A percentile compares a stretch with the other conserved stretches of the same genome.
phyloP scores from a whole-genome alignment of 2,113 vertebrate species.

The Oxygymnocypris stewartii region DNA sequence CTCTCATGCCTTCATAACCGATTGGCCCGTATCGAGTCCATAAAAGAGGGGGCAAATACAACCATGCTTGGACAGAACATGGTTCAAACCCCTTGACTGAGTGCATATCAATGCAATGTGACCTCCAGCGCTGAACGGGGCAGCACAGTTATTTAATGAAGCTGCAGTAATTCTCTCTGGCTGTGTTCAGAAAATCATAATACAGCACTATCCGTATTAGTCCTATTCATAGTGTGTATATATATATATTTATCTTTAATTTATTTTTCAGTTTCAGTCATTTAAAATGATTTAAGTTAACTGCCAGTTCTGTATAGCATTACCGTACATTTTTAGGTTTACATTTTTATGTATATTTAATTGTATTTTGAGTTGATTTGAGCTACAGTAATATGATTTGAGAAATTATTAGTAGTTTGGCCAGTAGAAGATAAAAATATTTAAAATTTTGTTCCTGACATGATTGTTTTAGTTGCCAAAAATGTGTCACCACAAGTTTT shows the following conservation, averaged over 20 bases:
- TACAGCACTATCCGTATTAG: no score
- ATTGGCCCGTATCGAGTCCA: slow-evolving; percentile 64
- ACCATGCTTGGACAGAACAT: slow-evolving; percentile 73
- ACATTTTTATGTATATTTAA: not conserved
- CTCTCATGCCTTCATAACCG: slow-evolving; percentile 61
- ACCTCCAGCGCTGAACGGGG: slow-evolving; percentile 54
- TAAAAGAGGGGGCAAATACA: slow-evolving; percentile 79
- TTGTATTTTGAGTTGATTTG: not conserved
- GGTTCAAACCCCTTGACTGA: slow-evolving; percentile 69
- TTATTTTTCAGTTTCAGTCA: not conserved
- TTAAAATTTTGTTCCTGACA: not conserved
- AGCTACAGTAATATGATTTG: not conserved
- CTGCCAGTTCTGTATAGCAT: not conserved
- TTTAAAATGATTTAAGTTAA: not conserved
- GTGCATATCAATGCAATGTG: slow-evolving; percentile 72
- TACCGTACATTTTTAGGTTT: not conserved
- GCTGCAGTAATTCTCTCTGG: not conserved
- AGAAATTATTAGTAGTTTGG: not conserved
- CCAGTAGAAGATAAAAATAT: no score
- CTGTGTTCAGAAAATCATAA: slow-evolving; percentile 1
- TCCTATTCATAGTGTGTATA: no score
- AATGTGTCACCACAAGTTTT: not conserved
- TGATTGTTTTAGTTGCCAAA: not conserved
- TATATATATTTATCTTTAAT: not conserved
- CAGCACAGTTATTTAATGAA: slow-evolving; percentile 21